Percentiles rank a stretch among this genome's conserved stretches.
Conservation (phyloP, 2,888 invertebrate species). For the Drosophila neonasuta region DNA sequence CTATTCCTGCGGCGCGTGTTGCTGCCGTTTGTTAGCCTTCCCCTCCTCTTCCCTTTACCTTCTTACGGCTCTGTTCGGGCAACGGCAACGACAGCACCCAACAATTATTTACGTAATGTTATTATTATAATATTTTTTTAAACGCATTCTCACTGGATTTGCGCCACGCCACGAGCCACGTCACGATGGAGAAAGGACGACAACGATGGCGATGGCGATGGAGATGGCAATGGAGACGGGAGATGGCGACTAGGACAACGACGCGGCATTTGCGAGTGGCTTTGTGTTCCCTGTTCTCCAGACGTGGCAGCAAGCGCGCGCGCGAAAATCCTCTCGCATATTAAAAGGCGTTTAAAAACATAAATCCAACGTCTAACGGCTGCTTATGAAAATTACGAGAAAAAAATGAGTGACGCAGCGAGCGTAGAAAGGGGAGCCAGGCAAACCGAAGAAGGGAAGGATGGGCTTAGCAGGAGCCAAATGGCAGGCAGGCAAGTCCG, state of each 20-base stretch:
- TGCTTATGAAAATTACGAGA: conserved; percentile 79
- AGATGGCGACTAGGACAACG: conserved; percentile 44
- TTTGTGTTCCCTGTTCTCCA: conserved; percentile 57
- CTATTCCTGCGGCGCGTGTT: conserved; percentile 71
- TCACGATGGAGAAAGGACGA: conserved; percentile 14
- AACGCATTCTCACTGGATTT: conserved; percentile 77
- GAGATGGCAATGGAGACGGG: background rate
- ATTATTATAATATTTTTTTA: conserved; percentile 80
- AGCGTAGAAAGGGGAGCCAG: conserved; percentile 5
- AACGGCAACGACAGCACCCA: conserved; percentile 59
- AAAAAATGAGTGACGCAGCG: conserved; percentile 70
- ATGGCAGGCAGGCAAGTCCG: conserved; percentile 45
- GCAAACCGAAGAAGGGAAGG: conserved; percentile 9
- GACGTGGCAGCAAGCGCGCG: conserved; percentile 22
- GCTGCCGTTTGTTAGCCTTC: conserved; percentile 37
- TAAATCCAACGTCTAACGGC: conserved; percentile 80
- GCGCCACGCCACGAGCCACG: conserved; percentile 36
- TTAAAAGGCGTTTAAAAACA: conserved; percentile 80
- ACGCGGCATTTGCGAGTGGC: conserved; percentile 74
- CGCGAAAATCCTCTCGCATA: conserved; percentile 74
- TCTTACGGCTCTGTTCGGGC: background rate
- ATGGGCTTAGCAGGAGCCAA: conserved; percentile 54
- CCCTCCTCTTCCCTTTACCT: background rate
- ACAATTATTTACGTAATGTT: conserved; percentile 79
- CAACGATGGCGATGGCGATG: conserved; percentile 1